phyloP scores from a whole-genome alignment of 2,888 invertebrate genomes.

The Crocallis elinguaria region DNA sequence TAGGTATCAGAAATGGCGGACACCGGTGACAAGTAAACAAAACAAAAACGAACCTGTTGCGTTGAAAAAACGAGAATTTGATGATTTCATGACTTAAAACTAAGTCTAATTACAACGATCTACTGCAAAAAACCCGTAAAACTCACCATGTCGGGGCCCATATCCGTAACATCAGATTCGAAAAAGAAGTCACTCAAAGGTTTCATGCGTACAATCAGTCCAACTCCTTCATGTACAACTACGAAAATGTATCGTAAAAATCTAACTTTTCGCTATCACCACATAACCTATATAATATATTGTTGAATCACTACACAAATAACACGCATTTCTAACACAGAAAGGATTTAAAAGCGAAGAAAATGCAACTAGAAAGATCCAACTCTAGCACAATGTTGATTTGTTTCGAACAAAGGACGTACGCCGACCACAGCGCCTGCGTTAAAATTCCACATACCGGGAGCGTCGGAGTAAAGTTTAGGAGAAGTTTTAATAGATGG shows the following conservation, averaged over 20 bases:
- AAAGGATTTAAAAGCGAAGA: constrained; percentile 52
- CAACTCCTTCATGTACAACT: constrained; percentile 73
- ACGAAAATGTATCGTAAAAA: constrained; percentile 64
- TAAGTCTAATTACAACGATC: constrained; percentile 46
- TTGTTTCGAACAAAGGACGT: constrained; percentile 85
- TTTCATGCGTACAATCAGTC: constrained; percentile 86
- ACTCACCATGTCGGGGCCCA: constrained; percentile 93
- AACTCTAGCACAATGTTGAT: constrained; percentile 80
- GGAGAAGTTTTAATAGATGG: constrained; percentile 64
- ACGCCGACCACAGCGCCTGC: constrained; percentile 83
- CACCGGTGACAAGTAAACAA: constrained; percentile 86
- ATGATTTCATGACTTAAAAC: constrained; percentile 77
- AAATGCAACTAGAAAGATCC: constrained; percentile 68
- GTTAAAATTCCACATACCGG: constrained; percentile 70
- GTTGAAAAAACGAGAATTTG: constrained; percentile 62
- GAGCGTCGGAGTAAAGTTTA: constrained; percentile 68
- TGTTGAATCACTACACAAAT: constrained; percentile 51
- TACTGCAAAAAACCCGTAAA: constrained; percentile 50
- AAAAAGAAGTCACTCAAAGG: constrained; percentile 88
- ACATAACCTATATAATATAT: constrained; percentile 53
- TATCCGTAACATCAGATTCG: constrained; percentile 90
- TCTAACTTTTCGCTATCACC: constrained; percentile 48
- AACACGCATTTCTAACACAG: constrained; percentile 66
- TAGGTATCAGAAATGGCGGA: constrained; percentile 85
- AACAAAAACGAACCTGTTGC: constrained; percentile 87